Conservation (phyloP, 2,888 invertebrate genomes). For the Xylota segnis region DNA sequence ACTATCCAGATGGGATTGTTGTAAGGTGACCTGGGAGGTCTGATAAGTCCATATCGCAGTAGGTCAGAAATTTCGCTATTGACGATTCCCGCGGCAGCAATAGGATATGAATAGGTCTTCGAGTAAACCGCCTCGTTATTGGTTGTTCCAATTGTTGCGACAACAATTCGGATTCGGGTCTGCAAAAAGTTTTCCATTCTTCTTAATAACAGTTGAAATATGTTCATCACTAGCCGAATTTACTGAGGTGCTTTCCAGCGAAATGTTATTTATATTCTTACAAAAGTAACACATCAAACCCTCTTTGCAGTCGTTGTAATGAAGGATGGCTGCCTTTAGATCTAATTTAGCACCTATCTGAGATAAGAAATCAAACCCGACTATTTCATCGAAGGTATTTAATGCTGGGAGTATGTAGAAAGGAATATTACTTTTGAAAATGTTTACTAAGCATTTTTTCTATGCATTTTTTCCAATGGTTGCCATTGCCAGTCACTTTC, state of each 20-base stretch:
- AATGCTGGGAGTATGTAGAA: no score
- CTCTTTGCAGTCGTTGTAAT: background rate
- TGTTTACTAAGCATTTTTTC: no score
- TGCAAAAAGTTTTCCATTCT: background rate
- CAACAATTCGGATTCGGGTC: background rate
- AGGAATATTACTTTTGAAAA: no score
- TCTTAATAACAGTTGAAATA: background rate
- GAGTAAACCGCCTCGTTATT: background rate
- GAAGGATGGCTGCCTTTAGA: background rate
- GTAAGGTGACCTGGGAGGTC: no score
- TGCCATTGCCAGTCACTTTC: slow-evolving; percentile 13
- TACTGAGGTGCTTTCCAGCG: background rate
- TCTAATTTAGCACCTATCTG: background rate
- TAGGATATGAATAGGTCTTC: background rate
- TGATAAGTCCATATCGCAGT: no score
- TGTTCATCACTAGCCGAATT: background rate
- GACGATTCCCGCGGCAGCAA: background rate
- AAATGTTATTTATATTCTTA: background rate
- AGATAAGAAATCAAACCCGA: background rate
- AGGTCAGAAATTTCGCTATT: no score
- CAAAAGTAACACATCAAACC: background rate
- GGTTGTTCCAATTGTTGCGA: background rate
- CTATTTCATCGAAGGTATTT: background rate
- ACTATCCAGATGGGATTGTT: no score
- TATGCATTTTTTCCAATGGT: background rate